Base-by-base conservation (phyloP, 1,140 invertebrate species). In the Spodoptera litura region DNA sequence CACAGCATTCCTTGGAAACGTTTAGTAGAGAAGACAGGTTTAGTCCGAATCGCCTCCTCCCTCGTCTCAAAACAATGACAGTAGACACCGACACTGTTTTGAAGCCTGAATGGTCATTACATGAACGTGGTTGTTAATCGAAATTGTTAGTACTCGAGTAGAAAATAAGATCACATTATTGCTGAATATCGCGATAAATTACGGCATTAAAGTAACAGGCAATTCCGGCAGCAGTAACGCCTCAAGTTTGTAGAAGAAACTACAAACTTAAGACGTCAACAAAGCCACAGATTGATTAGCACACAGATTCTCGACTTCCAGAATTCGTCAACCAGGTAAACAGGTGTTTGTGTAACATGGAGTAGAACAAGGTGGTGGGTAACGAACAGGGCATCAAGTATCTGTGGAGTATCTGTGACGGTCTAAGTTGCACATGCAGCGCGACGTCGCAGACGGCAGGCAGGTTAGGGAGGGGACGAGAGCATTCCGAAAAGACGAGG, bases 1-100 rank as follows among this genome's bases (percentile, higher is more conserved):
- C 85, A 91, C 83, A 73, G 84, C 91, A 93, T 94, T 92, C 91
- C 83, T 87, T 90, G 89, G 91, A 82, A 88, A 82, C 71, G 74
- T 81, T 84, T 81, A 87, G 87, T 85, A 77, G 79, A 87, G 82
- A 85, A 88, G 86, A 86, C 27, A 85, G 82, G 87, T 91, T 89
- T 90, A 83, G 72, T 83, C 80, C 84, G 85, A 80, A 79, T 82
- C 81, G 82, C 88, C 77, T 64, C 72, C 80, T 87, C 90, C 82
- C 72, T 35, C 59, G 10, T n/a, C 31, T 75, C 49, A 38, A 73
- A 71, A 49, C 78, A 35, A 25, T 49, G 71, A 66, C 56, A 13
- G 44, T 59, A 38, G 31, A 20, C 3, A 59, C 20, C 12, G 51
- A 75, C 73, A 49, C 27, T 58, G 56, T n/a, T 53, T 38, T 68